Evolutionary conservation across 2,888 invertebrate genomes (phyloP).

Genomic region (Pammene fasciana): DNA sequence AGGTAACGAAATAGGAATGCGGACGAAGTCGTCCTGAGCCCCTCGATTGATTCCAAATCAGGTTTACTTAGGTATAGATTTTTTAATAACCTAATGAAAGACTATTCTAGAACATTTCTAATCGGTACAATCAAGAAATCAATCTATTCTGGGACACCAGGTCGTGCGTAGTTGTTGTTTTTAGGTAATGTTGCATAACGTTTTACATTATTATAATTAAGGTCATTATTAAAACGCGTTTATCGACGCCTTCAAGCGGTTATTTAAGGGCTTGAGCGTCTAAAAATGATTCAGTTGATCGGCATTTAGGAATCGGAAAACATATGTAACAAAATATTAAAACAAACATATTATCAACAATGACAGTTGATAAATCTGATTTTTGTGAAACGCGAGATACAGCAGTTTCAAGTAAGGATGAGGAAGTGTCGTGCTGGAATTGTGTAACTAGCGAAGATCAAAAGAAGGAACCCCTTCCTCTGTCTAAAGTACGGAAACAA

Average conservation of each 20-base stretch:
- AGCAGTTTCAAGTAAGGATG: slow-evolving; percentile 47
- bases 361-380: slow-evolving; percentile 22
- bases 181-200: slow-evolving; percentile 34
- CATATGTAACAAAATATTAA: slow-evolving; percentile 1
- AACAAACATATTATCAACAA: slow-evolving; percentile 11
- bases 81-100: too few relatives aligned
- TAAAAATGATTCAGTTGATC: slow-evolving; percentile 33
- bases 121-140: slow-evolving; percentile 1
- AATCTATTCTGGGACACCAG: slow-evolving; percentile 45
- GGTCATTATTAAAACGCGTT: slow-evolving; percentile 62
- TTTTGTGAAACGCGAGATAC: slow-evolving; percentile 45
- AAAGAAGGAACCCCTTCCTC: slow-evolving; percentile 56
- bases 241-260: slow-evolving; percentile 45
- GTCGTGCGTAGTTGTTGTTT: slow-evolving; percentile 16
- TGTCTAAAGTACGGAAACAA: slow-evolving; percentile 62
- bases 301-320: slow-evolving; percentile 8
- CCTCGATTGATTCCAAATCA: too few relatives aligned
- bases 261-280: slow-evolving; percentile 59
- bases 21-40: too few relatives aligned
- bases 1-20: too few relatives aligned
- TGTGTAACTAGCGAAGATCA: slow-evolving; percentile 61
- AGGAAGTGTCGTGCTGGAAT: slow-evolving; percentile 71
- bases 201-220: slow-evolving; percentile 46
- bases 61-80: too few relatives aligned
- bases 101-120: background rate